Evolutionary conservation across 2,888 invertebrate genomes (phyloP).

Genomic region (Poecilus cupreus): DNA sequence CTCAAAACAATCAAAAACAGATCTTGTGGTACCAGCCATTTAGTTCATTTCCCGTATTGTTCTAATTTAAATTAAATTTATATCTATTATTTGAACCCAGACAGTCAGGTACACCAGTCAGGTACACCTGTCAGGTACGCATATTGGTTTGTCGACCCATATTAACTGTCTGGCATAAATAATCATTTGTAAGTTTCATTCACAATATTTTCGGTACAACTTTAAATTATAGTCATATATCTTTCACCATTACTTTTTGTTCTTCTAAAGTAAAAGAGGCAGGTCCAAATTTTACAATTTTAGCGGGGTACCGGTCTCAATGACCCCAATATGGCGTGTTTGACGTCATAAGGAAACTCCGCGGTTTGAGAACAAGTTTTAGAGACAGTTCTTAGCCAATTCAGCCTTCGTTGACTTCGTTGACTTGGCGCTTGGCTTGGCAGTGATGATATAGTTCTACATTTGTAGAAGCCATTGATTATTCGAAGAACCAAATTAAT

Average conservation of each 20-base stretch:
- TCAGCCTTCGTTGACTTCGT: neutral
- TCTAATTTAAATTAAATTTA: no score
- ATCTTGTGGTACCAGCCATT: no score
- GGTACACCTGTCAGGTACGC: no score
- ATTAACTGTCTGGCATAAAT: no score
- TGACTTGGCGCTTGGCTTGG: no score
- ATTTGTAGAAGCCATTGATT: neutral
- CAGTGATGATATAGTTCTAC: neutral
- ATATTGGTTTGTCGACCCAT: no score
- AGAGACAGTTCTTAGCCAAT: neutral
- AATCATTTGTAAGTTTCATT: no score
- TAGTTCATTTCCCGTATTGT: no score
- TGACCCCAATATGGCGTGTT: neutral
- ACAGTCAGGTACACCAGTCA: no score
- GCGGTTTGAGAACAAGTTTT: neutral
- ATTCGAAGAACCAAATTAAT: neutral
- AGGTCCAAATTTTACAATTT: neutral
- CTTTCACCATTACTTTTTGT: neutral
- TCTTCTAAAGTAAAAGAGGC: neutral
- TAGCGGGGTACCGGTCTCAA: neutral
- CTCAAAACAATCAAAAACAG: no score
- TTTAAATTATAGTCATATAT: neutral
- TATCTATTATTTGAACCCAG: no score
- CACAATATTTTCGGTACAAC: no score
- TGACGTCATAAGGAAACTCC: constrained; percentile 35